These are phyloP conservation scores for Glyphotaelius pellucidus DNA, from an alignment of 2,888 invertebrate genomes.

Conservation along the genomic window DNA sequence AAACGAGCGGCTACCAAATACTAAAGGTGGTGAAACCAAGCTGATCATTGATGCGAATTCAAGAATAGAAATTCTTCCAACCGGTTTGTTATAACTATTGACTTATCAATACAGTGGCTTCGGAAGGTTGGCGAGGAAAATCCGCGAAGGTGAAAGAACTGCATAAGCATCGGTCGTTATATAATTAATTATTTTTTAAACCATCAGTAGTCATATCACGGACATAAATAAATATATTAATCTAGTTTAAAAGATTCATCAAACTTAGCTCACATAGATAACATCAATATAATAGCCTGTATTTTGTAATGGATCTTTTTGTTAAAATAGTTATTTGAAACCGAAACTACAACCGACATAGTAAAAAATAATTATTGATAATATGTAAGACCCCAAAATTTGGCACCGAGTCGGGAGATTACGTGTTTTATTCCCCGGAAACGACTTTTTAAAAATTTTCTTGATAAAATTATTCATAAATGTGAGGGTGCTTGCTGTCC, in stretches of 20 bases:
- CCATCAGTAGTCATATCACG: neutral
- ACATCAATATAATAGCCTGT: neutral
- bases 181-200: neutral
- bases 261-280: neutral
- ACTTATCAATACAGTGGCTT: constrained; percentile 6
- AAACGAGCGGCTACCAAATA: neutral
- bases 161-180: neutral
- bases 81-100: constrained; percentile 36
- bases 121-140: neutral
- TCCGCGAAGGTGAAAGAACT: neutral
- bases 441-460: too few relatives aligned
- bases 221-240: neutral
- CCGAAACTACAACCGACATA: too few relatives aligned
- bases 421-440: too few relatives aligned
- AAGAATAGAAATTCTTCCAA: constrained; percentile 38
- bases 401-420: too few relatives aligned
- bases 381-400: too few relatives aligned
- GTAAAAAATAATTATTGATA: too few relatives aligned
- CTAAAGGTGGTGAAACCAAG: constrained; percentile 36
- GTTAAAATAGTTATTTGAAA: too few relatives aligned
- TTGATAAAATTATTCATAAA: neutral
- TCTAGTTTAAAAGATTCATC: too few relatives aligned
- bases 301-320: too few relatives aligned
- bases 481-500: neutral
- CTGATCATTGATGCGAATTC: constrained; percentile 48